Percentiles rank a stretch among this genome's conserved stretches.
Evolutionary conservation across 2,888 invertebrate species (phyloP).

Genomic region (Ennomos erosarius): DNA sequence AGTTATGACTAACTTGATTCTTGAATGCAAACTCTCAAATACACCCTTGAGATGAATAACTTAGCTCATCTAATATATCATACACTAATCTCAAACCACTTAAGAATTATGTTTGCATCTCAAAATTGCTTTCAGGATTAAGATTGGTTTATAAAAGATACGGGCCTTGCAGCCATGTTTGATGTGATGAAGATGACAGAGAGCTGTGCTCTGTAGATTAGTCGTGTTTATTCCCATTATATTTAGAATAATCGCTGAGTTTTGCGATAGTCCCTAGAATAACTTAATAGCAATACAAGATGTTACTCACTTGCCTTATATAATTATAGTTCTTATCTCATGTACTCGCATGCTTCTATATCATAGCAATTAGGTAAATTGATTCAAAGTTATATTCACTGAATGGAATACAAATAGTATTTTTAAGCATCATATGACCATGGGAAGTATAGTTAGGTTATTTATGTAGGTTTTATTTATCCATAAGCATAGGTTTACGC

Average conservation of each 20-base stretch:
- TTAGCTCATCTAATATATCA: too few relatives aligned
- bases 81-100: too few relatives aligned
- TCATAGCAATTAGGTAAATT: conserved; percentile 47
- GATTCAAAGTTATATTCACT: conserved; percentile 26
- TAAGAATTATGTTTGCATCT: too few relatives aligned
- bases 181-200: conserved; percentile 9
- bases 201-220: conserved; percentile 56
- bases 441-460: conserved; percentile 28
- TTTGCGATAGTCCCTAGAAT: conserved; percentile 48
- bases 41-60: too few relatives aligned
- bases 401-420: conserved; percentile 29
- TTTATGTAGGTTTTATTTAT: conserved; percentile 32
- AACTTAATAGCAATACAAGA: conserved; percentile 32
- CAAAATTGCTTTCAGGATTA: too few relatives aligned
- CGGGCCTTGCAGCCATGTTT: conserved; percentile 11
- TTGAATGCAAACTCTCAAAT: too few relatives aligned
- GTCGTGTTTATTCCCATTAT: conserved; percentile 48
- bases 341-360: conserved; percentile 68
- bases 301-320: conserved; percentile 66
- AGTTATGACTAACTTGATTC: too few relatives aligned
- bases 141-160: too few relatives aligned
- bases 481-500: conserved; percentile 38
- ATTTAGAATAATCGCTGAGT: conserved; percentile 44
- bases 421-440: conserved; percentile 18
- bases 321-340: conserved; percentile 56